Evolutionary conservation across 2,888 invertebrate genomes (phyloP).

Genomic region (Athripsodes cinereus): DNA sequence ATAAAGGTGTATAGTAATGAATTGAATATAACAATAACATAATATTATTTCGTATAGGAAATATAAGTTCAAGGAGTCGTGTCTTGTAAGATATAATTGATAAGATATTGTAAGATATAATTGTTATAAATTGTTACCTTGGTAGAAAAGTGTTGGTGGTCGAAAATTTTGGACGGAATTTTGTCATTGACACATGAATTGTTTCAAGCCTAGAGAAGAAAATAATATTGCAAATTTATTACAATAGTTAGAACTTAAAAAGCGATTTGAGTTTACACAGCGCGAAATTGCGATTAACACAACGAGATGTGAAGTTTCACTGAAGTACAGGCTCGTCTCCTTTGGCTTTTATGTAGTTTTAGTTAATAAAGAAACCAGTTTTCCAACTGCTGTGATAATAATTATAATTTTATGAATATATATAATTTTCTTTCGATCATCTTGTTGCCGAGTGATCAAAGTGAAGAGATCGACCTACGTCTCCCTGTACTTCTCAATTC

Average conservation of each 20-base stretch:
- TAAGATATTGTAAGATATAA: too few relatives aligned
- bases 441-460: neutral
- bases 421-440: neutral
- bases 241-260: neutral
- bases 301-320: conserved; percentile 1
- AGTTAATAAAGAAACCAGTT: conserved; percentile 14
- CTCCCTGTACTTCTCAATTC: too few relatives aligned
- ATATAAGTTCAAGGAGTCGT: too few relatives aligned
- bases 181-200: conserved; percentile 51
- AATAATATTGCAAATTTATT: conserved; percentile 9
- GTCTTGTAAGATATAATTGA: too few relatives aligned
- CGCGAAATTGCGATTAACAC: neutral
- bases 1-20: too few relatives aligned
- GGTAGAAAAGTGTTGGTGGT: conserved; percentile 51
- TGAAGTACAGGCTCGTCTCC: neutral
- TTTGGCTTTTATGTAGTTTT: conserved; percentile 13
- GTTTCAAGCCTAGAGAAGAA: conserved; percentile 5
- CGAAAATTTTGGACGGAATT: conserved; percentile 49
- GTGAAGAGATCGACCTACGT: too few relatives aligned
- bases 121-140: conserved; percentile 34
- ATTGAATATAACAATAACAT: too few relatives aligned
- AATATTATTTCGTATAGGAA: too few relatives aligned
- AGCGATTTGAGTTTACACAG: too few relatives aligned
- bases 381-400: neutral
- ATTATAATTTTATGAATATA: neutral